Percentiles rank a stretch among this genome's conserved stretches.
phyloP scores from a whole-genome alignment of 92 coral and sea anemone genomes.

The Siderastrea radians region DNA sequence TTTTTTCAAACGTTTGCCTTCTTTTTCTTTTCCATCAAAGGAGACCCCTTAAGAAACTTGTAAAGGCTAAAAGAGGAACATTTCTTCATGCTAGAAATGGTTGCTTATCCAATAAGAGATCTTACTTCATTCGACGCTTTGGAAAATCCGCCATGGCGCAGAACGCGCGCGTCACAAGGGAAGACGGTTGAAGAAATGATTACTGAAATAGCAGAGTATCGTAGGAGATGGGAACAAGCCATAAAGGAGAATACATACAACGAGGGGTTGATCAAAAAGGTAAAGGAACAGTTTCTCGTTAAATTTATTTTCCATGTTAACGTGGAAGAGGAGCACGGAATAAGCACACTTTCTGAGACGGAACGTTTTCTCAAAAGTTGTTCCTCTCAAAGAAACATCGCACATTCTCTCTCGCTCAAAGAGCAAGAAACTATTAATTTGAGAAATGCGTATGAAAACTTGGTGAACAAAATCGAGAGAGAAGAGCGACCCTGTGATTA shows the following conservation, averaged over 20 bases:
- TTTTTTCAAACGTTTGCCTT: too few relatives aligned
- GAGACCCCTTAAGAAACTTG: too few relatives aligned
- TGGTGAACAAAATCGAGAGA: slow-evolving; percentile 8
- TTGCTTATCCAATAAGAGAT: slow-evolving; percentile 37
- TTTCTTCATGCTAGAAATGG: neutral
- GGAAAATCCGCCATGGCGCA: slow-evolving; percentile 86
- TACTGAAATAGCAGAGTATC: slow-evolving; percentile 46
- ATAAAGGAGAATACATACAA: neutral
- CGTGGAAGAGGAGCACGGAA: slow-evolving; percentile 84
- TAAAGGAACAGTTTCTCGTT: slow-evolving; percentile 31
- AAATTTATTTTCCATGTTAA: slow-evolving; percentile 75
- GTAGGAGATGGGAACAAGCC: slow-evolving; percentile 43
- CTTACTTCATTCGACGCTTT: slow-evolving; percentile 73
- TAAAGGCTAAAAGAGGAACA: too few relatives aligned
- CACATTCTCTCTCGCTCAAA: slow-evolving; percentile 42
- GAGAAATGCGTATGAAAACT: slow-evolving; percentile 59
- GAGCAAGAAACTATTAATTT: slow-evolving; percentile 86
- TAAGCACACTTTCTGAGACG: slow-evolving; percentile 37
- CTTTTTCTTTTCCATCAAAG: too few relatives aligned
- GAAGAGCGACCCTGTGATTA: slow-evolving; percentile 46
- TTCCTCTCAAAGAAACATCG: neutral
- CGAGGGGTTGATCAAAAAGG: slow-evolving; percentile 21
- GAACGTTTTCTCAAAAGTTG: slow-evolving; percentile 20
- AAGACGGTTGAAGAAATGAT: slow-evolving; percentile 47
- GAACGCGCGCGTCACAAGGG: neutral